Evolutionary conservation across 2,888 invertebrate species (phyloP).

Genomic region (Chaitophorus viminalis): DNA sequence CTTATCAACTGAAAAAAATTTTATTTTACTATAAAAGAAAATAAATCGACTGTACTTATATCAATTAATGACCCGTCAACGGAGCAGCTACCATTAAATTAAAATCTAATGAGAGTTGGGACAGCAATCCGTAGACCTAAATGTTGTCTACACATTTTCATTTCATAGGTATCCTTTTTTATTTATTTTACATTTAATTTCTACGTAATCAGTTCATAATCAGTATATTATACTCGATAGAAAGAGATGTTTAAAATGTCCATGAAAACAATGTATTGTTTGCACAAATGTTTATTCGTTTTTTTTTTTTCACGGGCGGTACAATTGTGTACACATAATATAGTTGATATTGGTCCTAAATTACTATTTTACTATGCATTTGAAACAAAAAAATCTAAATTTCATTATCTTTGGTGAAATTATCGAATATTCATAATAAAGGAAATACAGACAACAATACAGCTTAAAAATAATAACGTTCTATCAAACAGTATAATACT

Average conservation of each 20-base stretch:
- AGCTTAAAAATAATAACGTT: neutral
- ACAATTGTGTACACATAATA: neutral
- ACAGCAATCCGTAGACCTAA: too few relatives aligned
- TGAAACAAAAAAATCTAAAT: neutral
- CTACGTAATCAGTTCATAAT: neutral
- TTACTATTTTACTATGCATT: neutral
- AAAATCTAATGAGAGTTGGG: too few relatives aligned
- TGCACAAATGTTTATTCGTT: conserved; percentile 39
- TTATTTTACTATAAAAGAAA: neutral
- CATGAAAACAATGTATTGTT: conserved; percentile 32
- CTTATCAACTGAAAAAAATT: conserved; percentile 31
- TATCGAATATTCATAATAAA: neutral
- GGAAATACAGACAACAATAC: neutral
- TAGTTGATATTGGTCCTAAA: neutral
- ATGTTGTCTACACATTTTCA: too few relatives aligned
- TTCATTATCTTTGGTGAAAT: neutral
- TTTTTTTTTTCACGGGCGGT: neutral
- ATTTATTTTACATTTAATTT: neutral
- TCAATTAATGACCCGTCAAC: neutral
- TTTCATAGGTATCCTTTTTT: too few relatives aligned
- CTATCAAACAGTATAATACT: too few relatives aligned
- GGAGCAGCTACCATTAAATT: too few relatives aligned
- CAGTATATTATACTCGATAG: neutral
- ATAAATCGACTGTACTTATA: neutral
- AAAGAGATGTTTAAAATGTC: neutral